Percentiles rank a stretch among this genome's conserved stretches.
Conservation (phyloP, 2,888 invertebrate species). For the Ophraella communa region DNA sequence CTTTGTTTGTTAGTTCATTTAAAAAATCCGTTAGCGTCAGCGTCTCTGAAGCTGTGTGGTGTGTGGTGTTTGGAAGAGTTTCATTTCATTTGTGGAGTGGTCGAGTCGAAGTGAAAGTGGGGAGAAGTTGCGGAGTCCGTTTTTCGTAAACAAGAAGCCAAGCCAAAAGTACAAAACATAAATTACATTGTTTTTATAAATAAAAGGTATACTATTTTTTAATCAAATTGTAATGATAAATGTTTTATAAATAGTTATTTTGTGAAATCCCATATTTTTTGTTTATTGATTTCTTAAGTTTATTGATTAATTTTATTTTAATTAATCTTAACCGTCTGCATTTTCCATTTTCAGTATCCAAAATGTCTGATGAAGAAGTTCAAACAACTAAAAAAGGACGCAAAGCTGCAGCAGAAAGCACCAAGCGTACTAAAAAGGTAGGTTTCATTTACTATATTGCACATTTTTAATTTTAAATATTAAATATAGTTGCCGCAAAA, state of each 20-base stretch:
- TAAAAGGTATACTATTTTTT: too few species aligned
- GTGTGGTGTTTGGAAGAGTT: neutral
- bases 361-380: slow-evolving; percentile 38
- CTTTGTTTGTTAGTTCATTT: slow-evolving; percentile 17
- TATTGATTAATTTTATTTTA: neutral
- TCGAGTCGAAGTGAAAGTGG: neutral
- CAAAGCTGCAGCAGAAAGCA: slow-evolving; percentile 32
- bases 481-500: neutral
- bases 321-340: neutral
- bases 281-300: neutral
- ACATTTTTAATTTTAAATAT: neutral
- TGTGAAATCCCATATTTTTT: neutral
- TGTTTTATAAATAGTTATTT: neutral
- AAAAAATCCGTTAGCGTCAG: slow-evolving; percentile 16
- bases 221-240: too few species aligned
- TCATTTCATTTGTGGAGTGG: neutral
- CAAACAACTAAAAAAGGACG: slow-evolving; percentile 36
- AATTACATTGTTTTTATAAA: neutral
- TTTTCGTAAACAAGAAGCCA: slow-evolving; percentile 1
- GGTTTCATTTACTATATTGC: neutral
- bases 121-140: neutral
- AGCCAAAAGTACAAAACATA: neutral
- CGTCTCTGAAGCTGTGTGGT: neutral
- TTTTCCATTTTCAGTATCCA: slow-evolving; percentile 5
- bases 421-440: slow-evolving; percentile 36